Evolutionary conservation across 1,140 invertebrate genomes (phyloP).

Genomic region (Prorops nasuta): DNA sequence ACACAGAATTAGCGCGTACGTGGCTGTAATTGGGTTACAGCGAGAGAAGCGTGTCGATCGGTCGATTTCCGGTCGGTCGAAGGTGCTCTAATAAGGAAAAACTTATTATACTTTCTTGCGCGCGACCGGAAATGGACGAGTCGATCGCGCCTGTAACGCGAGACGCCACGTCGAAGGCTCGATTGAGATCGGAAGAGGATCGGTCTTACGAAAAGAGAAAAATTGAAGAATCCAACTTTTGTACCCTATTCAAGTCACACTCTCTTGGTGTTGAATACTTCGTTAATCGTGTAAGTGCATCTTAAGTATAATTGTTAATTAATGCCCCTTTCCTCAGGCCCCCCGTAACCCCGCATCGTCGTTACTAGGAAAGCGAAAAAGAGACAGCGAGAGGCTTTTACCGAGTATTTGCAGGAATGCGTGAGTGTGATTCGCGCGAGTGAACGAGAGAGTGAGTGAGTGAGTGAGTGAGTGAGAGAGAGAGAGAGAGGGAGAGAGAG

Average conservation of each 20-base stretch:
- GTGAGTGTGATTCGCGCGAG: too few species aligned
- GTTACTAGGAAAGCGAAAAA: constrained; percentile 19
- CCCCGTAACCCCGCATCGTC: constrained; percentile 28
- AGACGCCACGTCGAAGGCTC: constrained; percentile 2
- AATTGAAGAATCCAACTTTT: constrained; percentile 39
- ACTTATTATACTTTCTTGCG: too few species aligned
- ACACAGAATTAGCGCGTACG: constrained; percentile 18
- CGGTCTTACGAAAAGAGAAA: too few species aligned
- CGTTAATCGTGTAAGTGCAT: constrained; percentile 32
- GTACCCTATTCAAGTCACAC: constrained; percentile 42
- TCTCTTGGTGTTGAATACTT: constrained; percentile 33
- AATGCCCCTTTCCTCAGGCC: constrained; percentile 29
- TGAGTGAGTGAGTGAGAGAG: constrained; percentile 9
- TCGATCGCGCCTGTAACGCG: too few species aligned
- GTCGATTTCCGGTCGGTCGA: too few species aligned
- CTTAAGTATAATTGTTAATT: constrained; percentile 32
- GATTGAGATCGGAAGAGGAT: too few species aligned
- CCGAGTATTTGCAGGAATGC: too few species aligned
- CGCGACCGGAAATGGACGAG: too few species aligned
- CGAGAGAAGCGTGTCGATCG: constrained; percentile 3
- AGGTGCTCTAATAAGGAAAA: too few species aligned
- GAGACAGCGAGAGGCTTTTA: not conserved
- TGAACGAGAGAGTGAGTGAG: constrained; percentile 3
- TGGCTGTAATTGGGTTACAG: constrained; percentile 14
- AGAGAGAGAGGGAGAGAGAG: constrained; percentile 1